These are phyloP conservation scores for Zaprionus ghesquierei DNA, from an alignment of 1,140 invertebrate species.

Conservation along the genomic window DNA sequence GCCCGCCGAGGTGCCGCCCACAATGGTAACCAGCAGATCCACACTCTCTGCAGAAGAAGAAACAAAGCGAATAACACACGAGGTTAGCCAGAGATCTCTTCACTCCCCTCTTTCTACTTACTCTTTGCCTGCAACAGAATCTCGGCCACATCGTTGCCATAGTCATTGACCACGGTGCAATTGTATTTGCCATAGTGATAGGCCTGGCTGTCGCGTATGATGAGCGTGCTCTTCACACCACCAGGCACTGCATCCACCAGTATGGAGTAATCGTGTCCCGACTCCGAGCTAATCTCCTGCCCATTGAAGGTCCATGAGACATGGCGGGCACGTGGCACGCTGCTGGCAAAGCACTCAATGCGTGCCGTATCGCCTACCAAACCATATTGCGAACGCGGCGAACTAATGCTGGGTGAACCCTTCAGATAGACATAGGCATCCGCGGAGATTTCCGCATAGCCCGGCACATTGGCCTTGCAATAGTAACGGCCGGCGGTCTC, in stretches of 20 bases:
- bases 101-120: conserved; percentile 84
- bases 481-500: conserved; percentile 93
- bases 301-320: conserved; percentile 93
- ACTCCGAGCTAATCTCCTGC: conserved; percentile 88
- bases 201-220: conserved; percentile 91
- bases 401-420: conserved; percentile 92
- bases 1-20: conserved; percentile 66
- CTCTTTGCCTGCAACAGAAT: conserved; percentile 91
- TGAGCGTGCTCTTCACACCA: conserved; percentile 90
- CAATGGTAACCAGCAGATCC: conserved; percentile 69
- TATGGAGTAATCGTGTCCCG: conserved; percentile 87
- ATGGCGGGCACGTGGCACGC: conserved; percentile 92
- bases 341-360: conserved; percentile 94
- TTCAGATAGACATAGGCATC: conserved; percentile 93
- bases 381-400: conserved; percentile 90
- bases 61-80: background rate
- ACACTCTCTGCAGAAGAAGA: conserved; percentile 61
- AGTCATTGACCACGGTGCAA: conserved; percentile 95
- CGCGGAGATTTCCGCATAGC: conserved; percentile 92
- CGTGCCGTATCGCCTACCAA: conserved; percentile 90
- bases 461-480: conserved; percentile 92
- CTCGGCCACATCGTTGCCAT: conserved; percentile 92
- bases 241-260: conserved; percentile 86
- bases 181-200: conserved; percentile 96
- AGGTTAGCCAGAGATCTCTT: background rate